Evolutionary conservation across 2,797 vertebrate genomes (phyloP), one percentile per base, ranked within the genome.

Genomic region (Fratercula arctica): DNA sequence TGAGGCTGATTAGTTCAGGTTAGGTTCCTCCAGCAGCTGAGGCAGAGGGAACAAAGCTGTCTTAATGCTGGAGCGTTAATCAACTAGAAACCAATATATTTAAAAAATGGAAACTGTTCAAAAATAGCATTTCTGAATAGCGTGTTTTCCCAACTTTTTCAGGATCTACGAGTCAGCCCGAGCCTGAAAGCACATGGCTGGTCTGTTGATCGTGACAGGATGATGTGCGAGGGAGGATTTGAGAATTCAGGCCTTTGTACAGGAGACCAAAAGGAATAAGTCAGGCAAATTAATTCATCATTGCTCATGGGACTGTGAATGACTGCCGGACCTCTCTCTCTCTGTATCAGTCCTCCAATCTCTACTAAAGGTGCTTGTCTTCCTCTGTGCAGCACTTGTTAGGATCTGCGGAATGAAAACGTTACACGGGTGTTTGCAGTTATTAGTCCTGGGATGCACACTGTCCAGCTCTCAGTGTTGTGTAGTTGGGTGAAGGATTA

Each of bases 1-100:
- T 75, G 95, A 67, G 75, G 96, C 92, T 96, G 95, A 96, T 96
- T 96, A 95, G 96, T 96, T 97, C 95, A 95, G 90, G 94, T 94
- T 95, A 94, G 88, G 95, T 45, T 87, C 84, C 85, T 91, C 86
- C 86, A 92, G 89, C 95, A 96, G 96, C 95, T 95, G 96, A 95
- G 95, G 63, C 91, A 77, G 50, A 43, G 86, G 86, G 54, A 96
- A 93, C 89, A 95, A 96, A 95, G 92, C 87, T 83, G 53, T 83
- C 76, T 77, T 93, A 87, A 81, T 53, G 92, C 33, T 76, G 16
- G 37, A 53, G 31, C 66, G 72, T 89, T 96, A 92, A 91, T 93
- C 90, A 95, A 59, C 86, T 87, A 89, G 69, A 80, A 95, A 82
- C 56, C 3, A 21, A 89, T 83, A 92, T 12, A 74, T 64, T 85